Percentiles rank a stretch among this genome's conserved stretches.
These are phyloP conservation scores for Melanargia galathea DNA, from an alignment of 2,888 invertebrate genomes.

Conservation along the genomic window DNA sequence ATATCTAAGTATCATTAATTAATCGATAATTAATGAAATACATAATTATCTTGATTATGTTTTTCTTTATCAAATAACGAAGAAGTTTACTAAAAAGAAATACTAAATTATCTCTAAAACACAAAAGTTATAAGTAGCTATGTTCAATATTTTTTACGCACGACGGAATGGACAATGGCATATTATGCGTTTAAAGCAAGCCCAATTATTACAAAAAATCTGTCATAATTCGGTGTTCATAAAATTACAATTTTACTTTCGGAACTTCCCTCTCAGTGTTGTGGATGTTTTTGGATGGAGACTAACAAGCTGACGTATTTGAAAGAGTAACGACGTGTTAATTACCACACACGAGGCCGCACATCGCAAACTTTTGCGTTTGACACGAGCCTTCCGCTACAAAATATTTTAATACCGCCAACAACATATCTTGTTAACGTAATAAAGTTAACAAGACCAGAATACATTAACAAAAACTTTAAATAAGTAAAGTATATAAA, in stretches of 20 bases:
- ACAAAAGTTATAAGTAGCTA: too few relatives aligned
- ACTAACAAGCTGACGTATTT: conserved; percentile 1
- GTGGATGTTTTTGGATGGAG: neutral
- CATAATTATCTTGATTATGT: too few relatives aligned
- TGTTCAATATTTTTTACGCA: too few relatives aligned
- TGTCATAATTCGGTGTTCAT: neutral
- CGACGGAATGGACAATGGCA: too few relatives aligned
- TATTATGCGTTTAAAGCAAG: too few relatives aligned
- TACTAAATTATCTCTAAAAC: too few relatives aligned
- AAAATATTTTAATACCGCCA: conserved; percentile 1
- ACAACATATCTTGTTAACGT: neutral
- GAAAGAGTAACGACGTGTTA: conserved; percentile 9
- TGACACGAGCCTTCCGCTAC: conserved; percentile 4
- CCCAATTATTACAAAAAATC: neutral
- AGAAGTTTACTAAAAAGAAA: too few relatives aligned
- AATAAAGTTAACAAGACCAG: neutral
- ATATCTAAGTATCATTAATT: too few relatives aligned
- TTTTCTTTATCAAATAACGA: too few relatives aligned
- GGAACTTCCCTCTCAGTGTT: neutral
- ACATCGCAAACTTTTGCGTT: conserved; percentile 37
- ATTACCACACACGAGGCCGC: conserved; percentile 4
- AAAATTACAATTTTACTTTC: neutral
- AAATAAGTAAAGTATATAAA: neutral
- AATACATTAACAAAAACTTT: neutral
- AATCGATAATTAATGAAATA: too few relatives aligned